Percentiles rank a stretch among this genome's conserved stretches.
These are phyloP conservation scores for Lichenostomus cassidix DNA, from an alignment of 2,113 vertebrate species.

Conservation along the genomic window DNA sequence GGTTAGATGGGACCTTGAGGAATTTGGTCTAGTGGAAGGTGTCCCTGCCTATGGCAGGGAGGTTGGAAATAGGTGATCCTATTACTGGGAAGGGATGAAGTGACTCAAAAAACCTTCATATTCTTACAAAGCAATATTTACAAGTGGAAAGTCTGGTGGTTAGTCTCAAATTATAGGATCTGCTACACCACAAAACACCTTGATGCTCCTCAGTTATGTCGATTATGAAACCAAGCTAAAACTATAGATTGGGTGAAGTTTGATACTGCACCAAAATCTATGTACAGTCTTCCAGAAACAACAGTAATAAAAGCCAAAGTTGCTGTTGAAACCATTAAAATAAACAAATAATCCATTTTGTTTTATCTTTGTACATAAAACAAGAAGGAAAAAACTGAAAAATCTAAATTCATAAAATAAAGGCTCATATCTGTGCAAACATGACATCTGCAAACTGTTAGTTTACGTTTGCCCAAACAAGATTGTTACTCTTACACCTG, in stretches of 20 bases:
- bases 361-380: not conserved
- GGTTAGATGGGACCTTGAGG: not conserved
- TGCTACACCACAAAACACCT: not conserved
- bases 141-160: not conserved
- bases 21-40: not conserved
- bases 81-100: not conserved
- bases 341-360: not conserved
- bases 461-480: not conserved
- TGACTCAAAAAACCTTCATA: not conserved
- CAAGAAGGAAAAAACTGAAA: not conserved
- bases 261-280: not conserved
- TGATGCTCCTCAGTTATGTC: not conserved
- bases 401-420: not conserved
- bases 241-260: not conserved
- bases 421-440: not conserved
- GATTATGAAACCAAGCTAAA: not conserved
- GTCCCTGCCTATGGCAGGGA: not conserved
- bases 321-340: not conserved
- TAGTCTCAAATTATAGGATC: not conserved
- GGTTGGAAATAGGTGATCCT: not conserved
- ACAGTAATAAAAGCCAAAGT: not conserved
- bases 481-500: not conserved
- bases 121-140: not conserved
- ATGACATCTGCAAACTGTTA: not conserved
- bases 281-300: not conserved